Evolutionary conservation across 1,140 invertebrate species (phyloP).

Genomic region (Caenorhabditis remanei): DNA sequence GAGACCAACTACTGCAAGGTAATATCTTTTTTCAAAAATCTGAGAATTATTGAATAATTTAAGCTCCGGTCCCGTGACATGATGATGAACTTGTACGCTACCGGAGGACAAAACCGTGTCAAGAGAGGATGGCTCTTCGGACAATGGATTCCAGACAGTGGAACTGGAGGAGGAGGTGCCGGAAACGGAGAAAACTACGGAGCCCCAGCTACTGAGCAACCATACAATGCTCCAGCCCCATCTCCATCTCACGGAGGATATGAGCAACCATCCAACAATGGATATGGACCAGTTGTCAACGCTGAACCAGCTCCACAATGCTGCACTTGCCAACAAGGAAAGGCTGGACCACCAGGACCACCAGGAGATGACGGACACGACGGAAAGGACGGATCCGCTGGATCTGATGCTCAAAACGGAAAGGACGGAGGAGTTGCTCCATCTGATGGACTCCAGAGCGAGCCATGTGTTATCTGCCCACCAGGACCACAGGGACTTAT

Average conservation of each 20-base stretch:
- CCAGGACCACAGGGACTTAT: slow-evolving; percentile 66
- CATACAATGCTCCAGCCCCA: slow-evolving; percentile 43
- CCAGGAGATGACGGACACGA: slow-evolving; percentile 68
- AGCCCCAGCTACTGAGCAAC: slow-evolving; percentile 50
- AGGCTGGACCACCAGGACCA: slow-evolving; percentile 66
- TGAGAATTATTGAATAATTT: neutral
- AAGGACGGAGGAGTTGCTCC: slow-evolving; percentile 63
- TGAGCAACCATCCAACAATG: slow-evolving; percentile 60
- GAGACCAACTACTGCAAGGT: slow-evolving; percentile 69
- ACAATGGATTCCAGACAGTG: slow-evolving; percentile 69
- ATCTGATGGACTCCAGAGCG: slow-evolving; percentile 62
- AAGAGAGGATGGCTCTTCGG: slow-evolving; percentile 70
- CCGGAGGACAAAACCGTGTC: slow-evolving; percentile 29
- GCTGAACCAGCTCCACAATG: slow-evolving; percentile 74
- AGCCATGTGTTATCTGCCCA: slow-evolving; percentile 70
- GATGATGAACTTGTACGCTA: slow-evolving; percentile 4
- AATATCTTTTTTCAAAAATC: neutral
- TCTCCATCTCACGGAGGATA: slow-evolving; percentile 43
- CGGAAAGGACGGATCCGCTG: slow-evolving; percentile 65
- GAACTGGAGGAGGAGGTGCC: slow-evolving; percentile 65
- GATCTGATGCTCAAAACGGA: slow-evolving; percentile 60
- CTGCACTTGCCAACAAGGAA: slow-evolving; percentile 73
- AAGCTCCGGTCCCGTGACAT: slow-evolving; percentile 54
- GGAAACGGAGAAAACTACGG: slow-evolving; percentile 59
- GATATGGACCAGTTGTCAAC: slow-evolving; percentile 68